Conservation (phyloP, 2,888 invertebrate species). For the Habroteleia sp. region DNA sequence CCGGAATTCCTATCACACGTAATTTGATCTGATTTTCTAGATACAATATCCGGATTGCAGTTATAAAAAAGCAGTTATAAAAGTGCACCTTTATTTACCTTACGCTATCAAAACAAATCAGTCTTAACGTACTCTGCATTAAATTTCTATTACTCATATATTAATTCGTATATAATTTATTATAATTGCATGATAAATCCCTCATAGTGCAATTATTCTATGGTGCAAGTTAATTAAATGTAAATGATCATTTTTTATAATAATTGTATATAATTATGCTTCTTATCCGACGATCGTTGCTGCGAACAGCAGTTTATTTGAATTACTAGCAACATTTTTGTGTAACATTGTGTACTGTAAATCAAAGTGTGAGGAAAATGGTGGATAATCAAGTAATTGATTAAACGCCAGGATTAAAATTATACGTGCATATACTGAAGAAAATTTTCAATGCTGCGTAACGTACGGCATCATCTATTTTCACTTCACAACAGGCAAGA, state of each 20-base stretch:
- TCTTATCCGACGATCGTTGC: conserved; percentile 42
- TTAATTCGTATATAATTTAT: conserved; percentile 35
- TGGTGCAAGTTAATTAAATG: conserved; percentile 34
- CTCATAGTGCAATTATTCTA: conserved; percentile 9
- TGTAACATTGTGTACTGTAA: conserved; percentile 40
- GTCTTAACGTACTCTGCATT: background rate
- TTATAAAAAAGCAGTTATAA: too few species aligned
- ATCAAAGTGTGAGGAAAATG: conserved; percentile 30
- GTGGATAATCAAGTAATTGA: conserved; percentile 54
- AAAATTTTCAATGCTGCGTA: too few species aligned
- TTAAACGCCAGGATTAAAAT: conserved; percentile 41
- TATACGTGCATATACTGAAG: too few species aligned
- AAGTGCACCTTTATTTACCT: too few species aligned
- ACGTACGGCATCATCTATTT: conserved; percentile 47
- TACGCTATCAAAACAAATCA: background rate
- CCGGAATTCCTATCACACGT: too few species aligned
- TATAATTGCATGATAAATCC: conserved; percentile 42
- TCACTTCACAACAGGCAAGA: conserved; percentile 36
- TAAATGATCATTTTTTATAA: conserved; percentile 36
- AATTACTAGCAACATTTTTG: conserved; percentile 31
- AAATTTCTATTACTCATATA: conserved; percentile 5
- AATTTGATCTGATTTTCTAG: too few species aligned
- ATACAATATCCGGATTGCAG: too few species aligned
- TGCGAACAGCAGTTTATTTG: conserved; percentile 28
- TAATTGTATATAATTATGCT: conserved; percentile 38